Evolutionary conservation across 2,888 invertebrate genomes (phyloP).

Genomic region (Gisinianus flammeolus): DNA sequence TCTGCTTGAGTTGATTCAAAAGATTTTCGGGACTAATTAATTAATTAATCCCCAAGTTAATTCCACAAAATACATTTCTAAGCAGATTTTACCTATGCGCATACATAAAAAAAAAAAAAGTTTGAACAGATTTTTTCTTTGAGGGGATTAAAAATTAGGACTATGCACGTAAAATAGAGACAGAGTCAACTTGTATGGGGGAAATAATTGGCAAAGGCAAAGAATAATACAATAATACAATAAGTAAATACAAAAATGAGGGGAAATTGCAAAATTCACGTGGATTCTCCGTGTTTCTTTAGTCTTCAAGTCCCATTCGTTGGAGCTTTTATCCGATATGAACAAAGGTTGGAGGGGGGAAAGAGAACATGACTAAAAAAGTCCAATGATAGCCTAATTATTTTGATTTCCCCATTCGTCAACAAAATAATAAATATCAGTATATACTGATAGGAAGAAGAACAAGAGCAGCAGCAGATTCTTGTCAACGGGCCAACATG

Average conservation of each 20-base stretch:
- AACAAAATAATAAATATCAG: background rate
- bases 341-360: background rate
- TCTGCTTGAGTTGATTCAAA: too few species aligned
- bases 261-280: background rate
- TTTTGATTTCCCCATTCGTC: constrained; percentile 5
- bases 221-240: background rate
- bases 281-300: too few species aligned
- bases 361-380: background rate
- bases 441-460: too few species aligned
- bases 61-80: background rate
- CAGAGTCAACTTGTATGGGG: background rate
- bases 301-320: too few species aligned
- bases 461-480: too few species aligned
- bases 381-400: background rate
- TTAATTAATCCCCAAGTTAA: too few species aligned
- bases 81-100: background rate
- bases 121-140: background rate
- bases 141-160: background rate
- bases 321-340: too few species aligned
- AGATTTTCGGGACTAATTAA: too few species aligned
- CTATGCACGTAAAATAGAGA: too few species aligned
- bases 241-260: background rate
- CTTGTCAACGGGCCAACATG: constrained; percentile 24
- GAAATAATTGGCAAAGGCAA: background rate
- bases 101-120: background rate